These are phyloP conservation scores for Syngnathus typhle DNA, from an alignment of 2,113 vertebrate species.

Conservation along the genomic window DNA sequence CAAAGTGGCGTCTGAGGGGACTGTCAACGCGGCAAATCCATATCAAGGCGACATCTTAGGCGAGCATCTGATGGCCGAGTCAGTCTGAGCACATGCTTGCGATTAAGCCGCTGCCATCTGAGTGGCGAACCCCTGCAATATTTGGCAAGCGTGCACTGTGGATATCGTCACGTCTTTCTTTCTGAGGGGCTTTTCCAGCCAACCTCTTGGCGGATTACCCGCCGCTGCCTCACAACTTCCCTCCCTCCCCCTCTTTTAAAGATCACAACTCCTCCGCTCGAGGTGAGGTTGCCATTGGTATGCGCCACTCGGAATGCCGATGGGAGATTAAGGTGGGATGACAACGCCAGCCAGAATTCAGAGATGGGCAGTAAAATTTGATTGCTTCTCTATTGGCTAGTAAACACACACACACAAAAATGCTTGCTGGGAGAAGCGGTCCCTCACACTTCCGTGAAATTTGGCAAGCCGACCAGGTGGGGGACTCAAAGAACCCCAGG, in stretches of 20 bases:
- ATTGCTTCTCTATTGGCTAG: constrained; percentile 2
- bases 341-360: constrained; percentile 38
- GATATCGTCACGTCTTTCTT: constrained; percentile 22
- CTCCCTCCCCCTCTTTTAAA: constrained; percentile 9
- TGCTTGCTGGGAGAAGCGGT: not conserved
- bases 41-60: constrained; percentile 3
- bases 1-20: constrained; percentile 1
- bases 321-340: constrained; percentile 58
- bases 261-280: constrained; percentile 45
- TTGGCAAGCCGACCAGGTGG: not conserved
- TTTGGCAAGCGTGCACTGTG: constrained; percentile 7
- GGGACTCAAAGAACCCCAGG: too few relatives aligned
- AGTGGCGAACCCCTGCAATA: not conserved
- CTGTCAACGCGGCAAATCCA: not conserved
- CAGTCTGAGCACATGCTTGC: constrained; percentile 1
- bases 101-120: constrained; percentile 2
- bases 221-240: not conserved
- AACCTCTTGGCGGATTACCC: constrained; percentile 1
- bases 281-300: constrained; percentile 62
- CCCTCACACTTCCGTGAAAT: not conserved
- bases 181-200: constrained; percentile 27
- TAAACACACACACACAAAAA: constrained; percentile 2
- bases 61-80: not conserved
- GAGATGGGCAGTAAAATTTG: constrained; percentile 48
- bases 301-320: constrained; percentile 58